Percentiles rank a stretch among this genome's conserved stretches.
Conservation (phyloP, 2,888 invertebrate species). For the Tanaodytes sp. region DNA sequence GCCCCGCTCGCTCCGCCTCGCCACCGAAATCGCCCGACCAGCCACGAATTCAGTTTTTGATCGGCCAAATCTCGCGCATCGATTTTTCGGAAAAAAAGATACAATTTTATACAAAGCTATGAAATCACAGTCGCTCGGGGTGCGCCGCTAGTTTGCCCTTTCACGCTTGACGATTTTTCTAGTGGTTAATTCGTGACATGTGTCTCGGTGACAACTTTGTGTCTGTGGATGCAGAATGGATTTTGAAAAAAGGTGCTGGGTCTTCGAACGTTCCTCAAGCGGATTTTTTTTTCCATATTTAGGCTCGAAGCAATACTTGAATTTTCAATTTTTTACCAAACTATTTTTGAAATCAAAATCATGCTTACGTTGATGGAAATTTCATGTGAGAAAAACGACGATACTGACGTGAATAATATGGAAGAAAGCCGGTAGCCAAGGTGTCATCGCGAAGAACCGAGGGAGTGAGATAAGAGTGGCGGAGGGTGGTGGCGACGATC, state of each 20-base stretch:
- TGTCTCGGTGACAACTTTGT: conserved; percentile 16
- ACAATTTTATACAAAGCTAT: no score
- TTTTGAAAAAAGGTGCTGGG: no score
- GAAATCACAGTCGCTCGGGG: conserved; percentile 32
- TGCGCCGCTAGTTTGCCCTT: conserved; percentile 4
- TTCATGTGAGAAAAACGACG: no score
- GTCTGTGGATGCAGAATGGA: conserved; percentile 13
- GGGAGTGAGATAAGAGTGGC: conserved; percentile 47
- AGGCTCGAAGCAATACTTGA: no score
- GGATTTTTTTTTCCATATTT: no score
- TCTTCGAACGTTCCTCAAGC: no score
- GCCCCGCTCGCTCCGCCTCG: conserved; percentile 42
- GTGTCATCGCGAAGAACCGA: conserved; percentile 46
- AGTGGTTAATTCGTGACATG: no score
- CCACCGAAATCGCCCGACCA: conserved; percentile 44
- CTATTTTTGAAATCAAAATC: no score
- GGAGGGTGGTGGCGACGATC: conserved; percentile 46
- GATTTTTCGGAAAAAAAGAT: conserved; percentile 22
- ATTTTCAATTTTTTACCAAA: no score
- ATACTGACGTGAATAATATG: conserved; percentile 33
- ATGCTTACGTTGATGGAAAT: no score
- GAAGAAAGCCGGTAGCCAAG: conserved; percentile 43
- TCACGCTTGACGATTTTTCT: conserved; percentile 26
- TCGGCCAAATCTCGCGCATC: conserved; percentile 43
- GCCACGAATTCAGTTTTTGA: conserved; percentile 46